phyloP scores from a whole-genome alignment of 2,797 vertebrate species.

The Melanogrammus aeglefinus region DNA sequence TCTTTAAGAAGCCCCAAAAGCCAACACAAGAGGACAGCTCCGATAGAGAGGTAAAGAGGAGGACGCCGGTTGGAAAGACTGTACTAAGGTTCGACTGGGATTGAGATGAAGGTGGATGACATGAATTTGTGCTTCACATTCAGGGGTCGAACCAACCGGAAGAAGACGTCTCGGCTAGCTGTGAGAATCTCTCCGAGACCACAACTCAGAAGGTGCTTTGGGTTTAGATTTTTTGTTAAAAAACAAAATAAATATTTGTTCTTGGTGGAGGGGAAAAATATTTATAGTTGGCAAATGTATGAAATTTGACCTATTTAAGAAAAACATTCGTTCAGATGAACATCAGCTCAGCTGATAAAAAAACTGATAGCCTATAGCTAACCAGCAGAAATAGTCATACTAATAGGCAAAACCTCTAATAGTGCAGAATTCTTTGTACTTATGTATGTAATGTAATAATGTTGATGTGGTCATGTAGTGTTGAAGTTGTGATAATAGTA shows the following conservation, averaged over 20 bases:
- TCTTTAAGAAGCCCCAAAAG: conserved; percentile 59
- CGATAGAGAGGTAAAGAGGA: conserved; percentile 35
- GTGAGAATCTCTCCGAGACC: conserved; percentile 42
- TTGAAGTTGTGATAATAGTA: not conserved
- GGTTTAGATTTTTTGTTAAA: not conserved
- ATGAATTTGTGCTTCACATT: conserved; percentile 17
- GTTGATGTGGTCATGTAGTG: too few relatives aligned
- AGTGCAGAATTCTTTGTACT: too few relatives aligned
- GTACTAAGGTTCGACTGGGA: not conserved
- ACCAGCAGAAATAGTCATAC: too few relatives aligned
- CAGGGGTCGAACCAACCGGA: conserved; percentile 33
- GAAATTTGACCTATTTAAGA: not conserved
- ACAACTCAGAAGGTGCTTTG: conserved; percentile 37
- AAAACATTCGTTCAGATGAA: too few relatives aligned
- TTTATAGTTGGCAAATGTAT: not conserved
- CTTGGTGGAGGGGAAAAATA: not conserved
- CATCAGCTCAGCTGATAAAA: too few relatives aligned
- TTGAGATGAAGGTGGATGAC: not conserved
- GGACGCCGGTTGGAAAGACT: fast-evolving
- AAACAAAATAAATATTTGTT: not conserved
- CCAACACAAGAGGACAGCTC: conserved; percentile 39
- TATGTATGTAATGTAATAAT: too few relatives aligned
- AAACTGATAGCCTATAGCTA: too few relatives aligned
- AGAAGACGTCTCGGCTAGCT: conserved; percentile 27
- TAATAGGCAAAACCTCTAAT: too few relatives aligned